Percentiles rank a stretch among this genome's conserved stretches.
Evolutionary conservation across 2,888 invertebrate species (phyloP).

Genomic region (Gymnocheta viridis): DNA sequence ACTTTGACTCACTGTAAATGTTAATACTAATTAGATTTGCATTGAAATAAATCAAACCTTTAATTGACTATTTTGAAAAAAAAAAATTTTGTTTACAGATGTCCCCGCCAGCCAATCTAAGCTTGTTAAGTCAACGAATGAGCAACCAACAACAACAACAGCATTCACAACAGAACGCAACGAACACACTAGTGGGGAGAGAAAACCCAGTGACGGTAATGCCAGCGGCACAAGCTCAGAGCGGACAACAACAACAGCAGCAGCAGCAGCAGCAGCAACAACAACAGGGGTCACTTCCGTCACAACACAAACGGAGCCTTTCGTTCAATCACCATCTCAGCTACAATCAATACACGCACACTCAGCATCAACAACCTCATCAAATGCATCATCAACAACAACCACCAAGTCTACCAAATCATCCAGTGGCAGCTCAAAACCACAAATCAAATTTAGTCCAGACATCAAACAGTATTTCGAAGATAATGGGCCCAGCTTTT

Average conservation of each 20-base stretch:
- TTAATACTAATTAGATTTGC: slow-evolving; percentile 48
- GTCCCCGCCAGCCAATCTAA: slow-evolving; percentile 84
- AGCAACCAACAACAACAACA: slow-evolving; percentile 71
- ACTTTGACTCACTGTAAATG: slow-evolving; percentile 32
- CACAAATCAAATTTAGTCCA: slow-evolving; percentile 82
- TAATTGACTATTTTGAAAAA: neutral
- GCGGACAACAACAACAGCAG: slow-evolving; percentile 70
- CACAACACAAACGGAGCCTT: slow-evolving; percentile 87
- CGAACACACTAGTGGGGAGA: slow-evolving; percentile 53
- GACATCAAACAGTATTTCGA: slow-evolving; percentile 84
- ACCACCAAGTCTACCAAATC: slow-evolving; percentile 85
- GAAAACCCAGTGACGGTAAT: slow-evolving; percentile 67
- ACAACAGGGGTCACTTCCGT: slow-evolving; percentile 78
- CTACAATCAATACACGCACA: slow-evolving; percentile 85
- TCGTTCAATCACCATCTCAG: slow-evolving; percentile 88
- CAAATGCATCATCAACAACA: slow-evolving; percentile 82
- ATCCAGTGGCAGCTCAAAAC: slow-evolving; percentile 81
- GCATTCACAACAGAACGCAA: slow-evolving; percentile 66
- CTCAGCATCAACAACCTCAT: slow-evolving; percentile 83
- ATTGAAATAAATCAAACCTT: neutral
- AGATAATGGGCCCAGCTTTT: slow-evolving; percentile 81
- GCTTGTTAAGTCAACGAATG: slow-evolving; percentile 78
- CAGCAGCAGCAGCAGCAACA: slow-evolving; percentile 70
- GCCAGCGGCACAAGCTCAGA: slow-evolving; percentile 38
- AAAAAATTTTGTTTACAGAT: slow-evolving; percentile 84